Evolutionary conservation across 2,113 vertebrate species (phyloP), one percentile per base, ranked within the genome.

Genomic region (Orthonyx spaldingii): DNA sequence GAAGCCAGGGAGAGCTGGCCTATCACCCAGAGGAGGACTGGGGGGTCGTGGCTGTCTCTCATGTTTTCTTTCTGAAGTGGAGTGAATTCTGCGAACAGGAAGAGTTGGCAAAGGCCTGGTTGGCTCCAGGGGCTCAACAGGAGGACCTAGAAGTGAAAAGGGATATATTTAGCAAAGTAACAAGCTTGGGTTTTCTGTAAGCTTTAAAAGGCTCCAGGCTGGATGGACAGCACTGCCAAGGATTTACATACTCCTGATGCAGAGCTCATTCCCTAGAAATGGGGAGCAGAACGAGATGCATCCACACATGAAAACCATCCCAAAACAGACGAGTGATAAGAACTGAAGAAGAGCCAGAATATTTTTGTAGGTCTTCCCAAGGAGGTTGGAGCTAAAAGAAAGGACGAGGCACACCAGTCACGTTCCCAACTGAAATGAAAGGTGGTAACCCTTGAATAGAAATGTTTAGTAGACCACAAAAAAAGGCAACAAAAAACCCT

Each of bases 51-150:
- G 98, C 47, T 99, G 98, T 7, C 99, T 98, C 90, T 99, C 98
- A 0, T 99, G 99, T 50, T 99, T 99, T 47, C 99, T 98, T 57
- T 99, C 99, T 0, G 99, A 99, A 7, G 99, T 99, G 56, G 99
- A 98, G 95, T 99, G 98, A 30, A 98, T 98, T 93, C 99, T 98
- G 57, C 98, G 98, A 22, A 98, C 98, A 5, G 99, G 99, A 82
- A 99, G 97, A 41, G 99, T 99, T 11, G 99, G 99, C 24, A 99
- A 97, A 55, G 99, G 99, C 81, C 99, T 97, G 39, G 99, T 99
- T 87, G 99, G 99, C 70, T 99, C 99, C 98, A 99, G 92, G 87
- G 99, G 99, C 95, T 99, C 99, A 1, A 99, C 97, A 60, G 99
- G 99, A 88, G 99, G 98, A 80, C 99, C 99, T 99, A 97, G 20